phyloP scores from a whole-genome alignment of 1,140 invertebrate species.

The Wiebesia pumilae region DNA sequence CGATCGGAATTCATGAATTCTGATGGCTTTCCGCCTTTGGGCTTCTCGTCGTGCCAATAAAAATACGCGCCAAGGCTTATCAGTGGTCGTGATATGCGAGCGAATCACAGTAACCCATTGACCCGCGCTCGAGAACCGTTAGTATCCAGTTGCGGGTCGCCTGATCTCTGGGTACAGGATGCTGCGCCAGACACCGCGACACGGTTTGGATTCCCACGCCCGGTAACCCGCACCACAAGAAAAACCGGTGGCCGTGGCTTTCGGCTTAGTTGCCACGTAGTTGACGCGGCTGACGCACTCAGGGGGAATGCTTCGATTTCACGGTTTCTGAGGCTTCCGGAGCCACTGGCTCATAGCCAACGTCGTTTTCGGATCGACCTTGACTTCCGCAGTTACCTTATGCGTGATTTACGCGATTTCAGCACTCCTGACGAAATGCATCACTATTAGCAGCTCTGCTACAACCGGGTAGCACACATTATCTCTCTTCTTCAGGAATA shows the following conservation, averaged over 20 bases:
- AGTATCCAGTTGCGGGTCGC: neutral
- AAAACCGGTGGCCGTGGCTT: neutral
- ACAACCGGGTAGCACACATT: too few species aligned
- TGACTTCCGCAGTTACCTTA: neutral
- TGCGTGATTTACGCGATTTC: neutral
- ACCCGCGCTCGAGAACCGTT: slow-evolving; percentile 29
- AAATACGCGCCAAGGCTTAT: neutral
- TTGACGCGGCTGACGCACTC: too few species aligned
- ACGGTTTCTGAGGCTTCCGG: neutral
- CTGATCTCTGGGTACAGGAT: neutral
- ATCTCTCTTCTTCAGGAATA: too few species aligned
- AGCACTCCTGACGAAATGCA: neutral
- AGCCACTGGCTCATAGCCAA: too few species aligned
- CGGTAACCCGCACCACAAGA: neutral
- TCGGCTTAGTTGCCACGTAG: neutral
- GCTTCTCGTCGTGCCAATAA: too few species aligned
- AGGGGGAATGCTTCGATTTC: neutral
- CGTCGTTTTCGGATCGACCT: neutral
- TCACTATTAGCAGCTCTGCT: too few species aligned
- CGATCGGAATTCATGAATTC: too few species aligned
- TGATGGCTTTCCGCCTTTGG: too few species aligned
- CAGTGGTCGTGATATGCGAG: neutral
- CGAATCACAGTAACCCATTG: slow-evolving; percentile 28
- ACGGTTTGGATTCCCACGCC: neutral
- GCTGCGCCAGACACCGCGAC: slow-evolving; percentile 19